A percentile compares a stretch with the other conserved stretches of the same genome.
phyloP scores from a whole-genome alignment of 2,888 invertebrate species.

The Pachymerium ferrugineum region DNA sequence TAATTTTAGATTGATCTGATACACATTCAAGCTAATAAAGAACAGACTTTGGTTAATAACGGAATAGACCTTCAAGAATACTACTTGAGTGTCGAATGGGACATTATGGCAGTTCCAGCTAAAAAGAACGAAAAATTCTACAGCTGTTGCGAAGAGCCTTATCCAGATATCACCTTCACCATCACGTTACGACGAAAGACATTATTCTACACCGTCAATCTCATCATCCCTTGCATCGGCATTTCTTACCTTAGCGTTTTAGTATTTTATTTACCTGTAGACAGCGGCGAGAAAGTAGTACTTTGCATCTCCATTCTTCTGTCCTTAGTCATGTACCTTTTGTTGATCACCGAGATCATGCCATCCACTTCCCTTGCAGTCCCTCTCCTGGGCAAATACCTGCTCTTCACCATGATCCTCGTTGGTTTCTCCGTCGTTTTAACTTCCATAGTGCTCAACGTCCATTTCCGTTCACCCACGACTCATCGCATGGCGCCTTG shows the following conservation, averaged over 20 bases:
- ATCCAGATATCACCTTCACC: conserved; percentile 95
- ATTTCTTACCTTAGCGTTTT: conserved; percentile 94
- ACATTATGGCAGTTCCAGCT: conserved; percentile 85
- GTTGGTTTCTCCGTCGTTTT: conserved; percentile 88
- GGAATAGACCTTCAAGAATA: conserved; percentile 90
- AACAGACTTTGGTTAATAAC: conserved; percentile 75
- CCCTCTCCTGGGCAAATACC: conserved; percentile 83
- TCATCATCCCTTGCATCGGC: conserved; percentile 94
- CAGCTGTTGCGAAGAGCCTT: conserved; percentile 95
- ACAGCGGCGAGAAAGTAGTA: conserved; percentile 94
- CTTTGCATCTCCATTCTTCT: conserved; percentile 89
- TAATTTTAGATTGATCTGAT: conserved; percentile 74
- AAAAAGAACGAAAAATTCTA: conserved; percentile 86
- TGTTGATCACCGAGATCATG: conserved; percentile 87
- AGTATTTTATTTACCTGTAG: conserved; percentile 95
- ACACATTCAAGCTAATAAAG: conserved; percentile 69
- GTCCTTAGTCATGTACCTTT: conserved; percentile 89
- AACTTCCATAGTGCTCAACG: conserved; percentile 87
- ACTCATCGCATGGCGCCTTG: conserved; percentile 88
- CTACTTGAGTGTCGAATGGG: conserved; percentile 97
- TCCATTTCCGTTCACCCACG: conserved; percentile 84
- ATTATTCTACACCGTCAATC: conserved; percentile 93
- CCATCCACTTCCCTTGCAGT: conserved; percentile 90
- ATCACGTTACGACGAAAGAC: conserved; percentile 90
- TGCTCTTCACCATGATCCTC: conserved; percentile 89